Base-by-base conservation (phyloP, 2,888 invertebrate species). In the Scaptodrosophila latifasciaeformis region DNA sequence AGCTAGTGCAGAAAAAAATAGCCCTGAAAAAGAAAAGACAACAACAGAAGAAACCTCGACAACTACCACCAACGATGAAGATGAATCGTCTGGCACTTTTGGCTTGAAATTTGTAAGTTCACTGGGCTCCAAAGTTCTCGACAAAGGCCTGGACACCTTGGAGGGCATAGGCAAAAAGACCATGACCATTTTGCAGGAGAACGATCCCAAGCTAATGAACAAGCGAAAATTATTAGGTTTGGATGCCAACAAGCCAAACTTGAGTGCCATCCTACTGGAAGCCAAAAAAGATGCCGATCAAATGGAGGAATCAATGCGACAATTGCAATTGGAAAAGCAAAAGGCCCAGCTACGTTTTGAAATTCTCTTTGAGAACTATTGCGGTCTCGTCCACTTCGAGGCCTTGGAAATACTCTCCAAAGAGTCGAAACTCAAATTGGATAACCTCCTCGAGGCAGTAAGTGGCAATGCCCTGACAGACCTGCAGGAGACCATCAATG, bases 151-250 rank as follows among this genome's bases (percentile, higher is more conserved):
- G 18, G 96, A 95, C 81, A 96, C 96, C 0, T 86, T 97, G 42
- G 97, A 97, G 86, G 92, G 93, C 0, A 94, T 97, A 64, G 97
- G 97, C 5, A 96, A 96, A 84, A 96, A 96, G 84, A 97, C 97
- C 0, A 96, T 96, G 92, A 93, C 95, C 82, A 95, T 95, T 0
- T 87, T 97, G 1, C 96, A 96, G 84, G 96, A 97, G 54, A 96
- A 96, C 21, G 96, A 97, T 86, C 96, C 96, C 0, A 94, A 96
- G 0, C 86, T 96, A 12, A 93, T 92, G 67, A 94, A 94, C 76
- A 82, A 88, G 87, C 62, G 89, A 84, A 74, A 88, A 86, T 0
- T 90, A 84, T 68, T 81, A 81, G 89, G 82, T 1, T 59, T 86
- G 27, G 85, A 86, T 42, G 70, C 71, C 15, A 78, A 82, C 12